Evolutionary conservation across 1,140 invertebrate species (phyloP).

Genomic region (Drosophila yakuba): DNA sequence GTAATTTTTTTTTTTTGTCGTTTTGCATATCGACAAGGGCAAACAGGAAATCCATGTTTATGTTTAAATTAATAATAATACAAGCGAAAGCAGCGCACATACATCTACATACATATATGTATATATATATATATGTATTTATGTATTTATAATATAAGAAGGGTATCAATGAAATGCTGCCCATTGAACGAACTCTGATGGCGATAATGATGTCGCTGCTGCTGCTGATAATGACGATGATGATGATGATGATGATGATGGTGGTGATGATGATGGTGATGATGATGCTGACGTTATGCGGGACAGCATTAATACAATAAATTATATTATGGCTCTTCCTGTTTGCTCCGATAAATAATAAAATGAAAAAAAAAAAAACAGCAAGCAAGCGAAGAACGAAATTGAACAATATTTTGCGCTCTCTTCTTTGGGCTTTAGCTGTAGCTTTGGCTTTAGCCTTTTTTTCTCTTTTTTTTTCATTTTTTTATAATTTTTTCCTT

Average conservation of each 20-base stretch:
- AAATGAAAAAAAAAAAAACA: slow-evolving; percentile 28
- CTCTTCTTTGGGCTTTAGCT: slow-evolving; percentile 2
- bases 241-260: slow-evolving; percentile 37
- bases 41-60: slow-evolving; percentile 83
- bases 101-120: slow-evolving; percentile 1
- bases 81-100: slow-evolving; percentile 27
- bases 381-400: slow-evolving; percentile 39
- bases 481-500: not conserved
- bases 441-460: slow-evolving; percentile 14
- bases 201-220: slow-evolving; percentile 14
- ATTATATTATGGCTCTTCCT: slow-evolving; percentile 83
- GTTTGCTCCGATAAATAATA: slow-evolving; percentile 66
- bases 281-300: slow-evolving; percentile 60
- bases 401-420: slow-evolving; percentile 66
- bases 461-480: not conserved
- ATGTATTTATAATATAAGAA: slow-evolving; percentile 15
- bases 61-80: slow-evolving; percentile 81
- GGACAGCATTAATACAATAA: slow-evolving; percentile 82
- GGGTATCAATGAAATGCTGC: slow-evolving; percentile 71
- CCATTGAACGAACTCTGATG: slow-evolving; percentile 40
- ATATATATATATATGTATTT: slow-evolving; percentile 4
- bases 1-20: slow-evolving; percentile 1
- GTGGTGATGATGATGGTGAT: slow-evolving; percentile 27
- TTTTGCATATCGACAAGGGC: slow-evolving; percentile 77
- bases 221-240: slow-evolving; percentile 39